Conservation (phyloP, 92 coral and sea anemone species). For the Epizoanthus rinbou region DNA sequence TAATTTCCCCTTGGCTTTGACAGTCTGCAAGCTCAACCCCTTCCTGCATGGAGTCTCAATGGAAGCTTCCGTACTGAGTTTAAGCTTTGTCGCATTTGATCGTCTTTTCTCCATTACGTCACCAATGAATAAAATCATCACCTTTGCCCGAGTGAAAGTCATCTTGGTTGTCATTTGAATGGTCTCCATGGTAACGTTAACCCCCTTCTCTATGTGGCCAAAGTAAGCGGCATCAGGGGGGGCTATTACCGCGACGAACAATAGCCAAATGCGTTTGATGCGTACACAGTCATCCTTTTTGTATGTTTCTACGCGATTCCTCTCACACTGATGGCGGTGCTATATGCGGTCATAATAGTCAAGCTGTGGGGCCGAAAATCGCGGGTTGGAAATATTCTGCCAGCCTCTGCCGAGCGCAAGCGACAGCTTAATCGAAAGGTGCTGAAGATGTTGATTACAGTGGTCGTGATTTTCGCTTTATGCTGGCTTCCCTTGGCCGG, state of each 20-base stretch:
- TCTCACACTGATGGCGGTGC: neutral
- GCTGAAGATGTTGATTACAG: neutral
- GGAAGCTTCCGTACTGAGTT: too few relatives aligned
- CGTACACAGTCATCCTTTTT: neutral
- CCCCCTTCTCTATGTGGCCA: neutral
- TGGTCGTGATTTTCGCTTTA: neutral
- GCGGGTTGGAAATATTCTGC: neutral
- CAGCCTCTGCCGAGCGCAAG: neutral
- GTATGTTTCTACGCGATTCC: neutral
- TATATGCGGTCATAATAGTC: neutral
- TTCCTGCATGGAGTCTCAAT: too few relatives aligned
- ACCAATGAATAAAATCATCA: neutral
- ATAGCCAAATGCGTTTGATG: neutral
- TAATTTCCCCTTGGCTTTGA: too few relatives aligned
- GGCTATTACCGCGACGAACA: neutral
- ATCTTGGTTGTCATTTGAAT: neutral
- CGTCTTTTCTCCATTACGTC: too few relatives aligned
- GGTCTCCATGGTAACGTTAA: neutral
- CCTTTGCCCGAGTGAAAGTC: neutral
- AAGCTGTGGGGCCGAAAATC: neutral
- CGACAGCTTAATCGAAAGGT: neutral
- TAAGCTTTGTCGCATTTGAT: too few relatives aligned
- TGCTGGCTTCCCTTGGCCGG: neutral
- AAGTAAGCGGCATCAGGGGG: neutral
- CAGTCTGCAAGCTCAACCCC: too few relatives aligned